phyloP scores from a whole-genome alignment of 2,797 vertebrate genomes.

The Urocyon cinereoargenteus region DNA sequence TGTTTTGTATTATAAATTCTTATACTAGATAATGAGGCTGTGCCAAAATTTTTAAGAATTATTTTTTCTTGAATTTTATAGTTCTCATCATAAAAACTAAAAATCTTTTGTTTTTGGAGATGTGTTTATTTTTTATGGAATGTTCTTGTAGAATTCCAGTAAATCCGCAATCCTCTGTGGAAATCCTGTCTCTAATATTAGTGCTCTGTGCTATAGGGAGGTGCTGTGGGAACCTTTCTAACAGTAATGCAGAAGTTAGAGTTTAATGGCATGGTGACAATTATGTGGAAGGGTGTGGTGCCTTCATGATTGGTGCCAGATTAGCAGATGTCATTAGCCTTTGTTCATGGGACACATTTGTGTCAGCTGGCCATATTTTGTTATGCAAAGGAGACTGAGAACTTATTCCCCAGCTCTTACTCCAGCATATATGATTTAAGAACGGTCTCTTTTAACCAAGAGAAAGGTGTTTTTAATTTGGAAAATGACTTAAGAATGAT shows the following conservation, averaged over 20 bases:
- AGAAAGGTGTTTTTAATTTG: neutral
- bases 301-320: neutral
- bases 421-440: neutral
- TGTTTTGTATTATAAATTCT: neutral
- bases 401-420: neutral
- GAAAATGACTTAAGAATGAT: conserved; percentile 36
- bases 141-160: neutral
- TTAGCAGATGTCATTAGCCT: neutral
- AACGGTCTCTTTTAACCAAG: conserved; percentile 17
- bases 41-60: neutral
- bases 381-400: neutral
- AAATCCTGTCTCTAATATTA: neutral
- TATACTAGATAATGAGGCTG: neutral
- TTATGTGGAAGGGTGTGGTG: neutral
- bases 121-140: neutral
- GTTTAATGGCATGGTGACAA: neutral
- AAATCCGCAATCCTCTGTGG: neutral
- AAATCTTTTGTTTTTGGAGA: neutral
- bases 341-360: neutral
- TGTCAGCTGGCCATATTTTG: neutral
- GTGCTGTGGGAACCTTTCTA: neutral
- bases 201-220: neutral
- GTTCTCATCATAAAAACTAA: neutral
- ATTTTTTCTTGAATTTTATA: neutral
- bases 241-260: neutral